These are phyloP conservation scores for Horisme vitalbata DNA, from an alignment of 2,888 invertebrate genomes.

Conservation along the genomic window DNA sequence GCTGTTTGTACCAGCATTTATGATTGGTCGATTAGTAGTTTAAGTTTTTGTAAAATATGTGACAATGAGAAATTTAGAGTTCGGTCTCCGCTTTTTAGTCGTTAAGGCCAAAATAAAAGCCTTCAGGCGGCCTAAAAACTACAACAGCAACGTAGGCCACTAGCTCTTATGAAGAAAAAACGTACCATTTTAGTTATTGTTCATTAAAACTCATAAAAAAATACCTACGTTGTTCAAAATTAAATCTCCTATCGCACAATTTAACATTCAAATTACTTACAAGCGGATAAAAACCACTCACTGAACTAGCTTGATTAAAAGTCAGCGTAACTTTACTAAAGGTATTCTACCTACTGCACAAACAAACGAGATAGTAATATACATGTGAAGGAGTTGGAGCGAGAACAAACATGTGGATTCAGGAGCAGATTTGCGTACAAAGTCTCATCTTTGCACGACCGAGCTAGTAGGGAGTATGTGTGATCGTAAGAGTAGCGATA, in stretches of 20 bases:
- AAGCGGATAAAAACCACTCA: constrained; percentile 7
- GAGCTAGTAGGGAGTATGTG: background rate
- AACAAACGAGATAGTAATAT: constrained; percentile 14
- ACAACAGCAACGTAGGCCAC: too few relatives aligned
- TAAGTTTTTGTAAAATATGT: too few relatives aligned
- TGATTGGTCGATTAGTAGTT: too few relatives aligned
- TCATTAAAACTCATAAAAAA: too few relatives aligned
- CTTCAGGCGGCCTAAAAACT: too few relatives aligned
- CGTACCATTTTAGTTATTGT: too few relatives aligned
- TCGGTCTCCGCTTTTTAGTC: too few relatives aligned
- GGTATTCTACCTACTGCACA: constrained; percentile 10
- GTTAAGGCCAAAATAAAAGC: too few relatives aligned
- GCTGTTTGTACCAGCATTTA: too few relatives aligned
- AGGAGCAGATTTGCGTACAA: constrained; percentile 22
- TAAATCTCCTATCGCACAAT: background rate
- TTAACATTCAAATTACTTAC: constrained; percentile 11
- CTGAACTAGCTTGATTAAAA: constrained; percentile 16
- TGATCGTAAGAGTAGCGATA: constrained; percentile 1
- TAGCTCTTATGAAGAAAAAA: too few relatives aligned
- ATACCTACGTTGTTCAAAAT: too few relatives aligned
- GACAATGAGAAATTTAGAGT: too few relatives aligned
- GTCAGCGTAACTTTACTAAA: constrained; percentile 3
- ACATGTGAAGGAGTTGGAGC: constrained; percentile 2
- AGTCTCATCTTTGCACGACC: constrained; percentile 18
- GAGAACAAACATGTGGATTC: constrained; percentile 19